Evolutionary conservation across 2,888 invertebrate genomes (phyloP).

Genomic region (Sphaerophoria rueppellii): DNA sequence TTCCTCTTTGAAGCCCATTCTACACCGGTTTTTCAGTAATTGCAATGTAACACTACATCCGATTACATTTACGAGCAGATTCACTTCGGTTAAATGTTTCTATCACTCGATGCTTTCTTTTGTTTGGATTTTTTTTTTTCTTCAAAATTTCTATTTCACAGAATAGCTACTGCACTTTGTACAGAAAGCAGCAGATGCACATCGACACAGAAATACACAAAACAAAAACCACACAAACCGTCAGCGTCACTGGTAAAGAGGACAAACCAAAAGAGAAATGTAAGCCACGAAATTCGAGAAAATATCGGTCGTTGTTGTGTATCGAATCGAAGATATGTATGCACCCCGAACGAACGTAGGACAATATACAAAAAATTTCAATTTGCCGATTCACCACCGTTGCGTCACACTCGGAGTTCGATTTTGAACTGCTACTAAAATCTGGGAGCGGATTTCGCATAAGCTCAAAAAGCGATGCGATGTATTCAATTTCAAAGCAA

Average conservation of each 20-base stretch:
- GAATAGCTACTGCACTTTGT: constrained; percentile 44
- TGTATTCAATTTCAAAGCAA: constrained; percentile 56
- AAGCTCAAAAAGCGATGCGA: constrained; percentile 39
- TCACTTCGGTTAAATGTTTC: constrained; percentile 1
- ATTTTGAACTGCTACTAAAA: constrained; percentile 64
- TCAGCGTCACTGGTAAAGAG: background rate
- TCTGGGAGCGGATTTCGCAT: constrained; percentile 66
- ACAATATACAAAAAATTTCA: background rate
- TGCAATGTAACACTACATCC: constrained; percentile 24
- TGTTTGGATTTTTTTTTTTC: constrained; percentile 2
- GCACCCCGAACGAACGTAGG: background rate
- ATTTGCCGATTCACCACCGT: constrained; percentile 40
- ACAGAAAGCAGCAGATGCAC: constrained; percentile 26
- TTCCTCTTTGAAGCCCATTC: constrained; percentile 7
- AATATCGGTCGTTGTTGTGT: constrained; percentile 22
- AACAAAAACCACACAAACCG: constrained; percentile 17
- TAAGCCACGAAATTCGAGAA: constrained; percentile 50
- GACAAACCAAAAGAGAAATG: constrained; percentile 9
- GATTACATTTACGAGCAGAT: constrained; percentile 8
- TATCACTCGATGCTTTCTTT: background rate
- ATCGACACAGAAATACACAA: constrained; percentile 1
- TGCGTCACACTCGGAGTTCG: constrained; percentile 70
- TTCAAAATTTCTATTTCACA: constrained; percentile 20
- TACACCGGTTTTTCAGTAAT: constrained; percentile 11
- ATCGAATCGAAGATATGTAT: background rate